Conservation (phyloP, 2,113 vertebrate species). For the Anolis sagrei region DNA sequence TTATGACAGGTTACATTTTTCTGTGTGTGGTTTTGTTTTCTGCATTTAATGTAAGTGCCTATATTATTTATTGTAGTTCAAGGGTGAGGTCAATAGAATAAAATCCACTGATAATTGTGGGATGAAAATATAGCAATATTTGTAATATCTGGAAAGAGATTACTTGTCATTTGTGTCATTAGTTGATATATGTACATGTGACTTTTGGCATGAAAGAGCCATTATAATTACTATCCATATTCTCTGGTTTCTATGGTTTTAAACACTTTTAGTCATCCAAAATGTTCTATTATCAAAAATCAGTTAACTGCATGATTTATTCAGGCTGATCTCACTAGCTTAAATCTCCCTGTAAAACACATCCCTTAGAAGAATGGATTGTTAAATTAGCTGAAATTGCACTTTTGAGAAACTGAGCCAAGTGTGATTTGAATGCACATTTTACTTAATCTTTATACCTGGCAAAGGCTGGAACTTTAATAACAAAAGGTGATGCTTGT, state of each 20-base stretch:
- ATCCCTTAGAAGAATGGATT: constrained; percentile 79
- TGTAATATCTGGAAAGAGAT: neutral
- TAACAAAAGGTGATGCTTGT: constrained; percentile 40
- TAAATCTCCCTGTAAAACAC: constrained; percentile 78
- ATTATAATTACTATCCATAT: constrained; percentile 63
- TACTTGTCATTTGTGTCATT: constrained; percentile 38
- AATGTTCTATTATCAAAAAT: constrained; percentile 83
- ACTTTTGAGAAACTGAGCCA: constrained; percentile 77
- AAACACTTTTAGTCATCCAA: constrained; percentile 77
- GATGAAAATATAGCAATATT: neutral
- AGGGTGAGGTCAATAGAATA: neutral
- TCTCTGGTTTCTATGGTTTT: constrained; percentile 61
- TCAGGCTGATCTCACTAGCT: constrained; percentile 75
- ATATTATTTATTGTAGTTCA: neutral
- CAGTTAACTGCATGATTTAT: constrained; percentile 81
- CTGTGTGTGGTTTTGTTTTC: neutral
- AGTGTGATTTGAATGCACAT: constrained; percentile 81
- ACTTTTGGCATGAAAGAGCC: constrained; percentile 55
- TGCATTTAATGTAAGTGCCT: neutral
- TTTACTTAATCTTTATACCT: constrained; percentile 68
- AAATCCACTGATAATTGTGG: neutral
- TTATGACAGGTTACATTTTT: neutral
- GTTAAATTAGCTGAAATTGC: constrained; percentile 82
- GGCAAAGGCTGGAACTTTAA: constrained; percentile 46
- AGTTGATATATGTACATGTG: constrained; percentile 58